phyloP scores from a whole-genome alignment of 1,140 invertebrate genomes.

The Drepana arcuata region DNA sequence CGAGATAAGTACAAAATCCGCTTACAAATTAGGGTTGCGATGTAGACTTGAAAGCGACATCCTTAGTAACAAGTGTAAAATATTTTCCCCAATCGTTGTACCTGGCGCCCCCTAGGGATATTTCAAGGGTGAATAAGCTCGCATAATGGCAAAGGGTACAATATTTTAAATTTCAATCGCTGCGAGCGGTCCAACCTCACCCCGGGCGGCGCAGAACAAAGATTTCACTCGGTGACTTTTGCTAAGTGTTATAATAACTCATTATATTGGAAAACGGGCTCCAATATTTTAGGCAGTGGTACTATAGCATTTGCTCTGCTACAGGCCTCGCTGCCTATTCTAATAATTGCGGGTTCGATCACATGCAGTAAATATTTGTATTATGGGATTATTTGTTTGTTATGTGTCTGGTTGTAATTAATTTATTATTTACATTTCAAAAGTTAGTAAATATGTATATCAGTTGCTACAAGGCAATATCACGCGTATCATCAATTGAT shows the following conservation, averaged over 20 bases:
- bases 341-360: too few species aligned
- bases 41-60: conserved; percentile 57
- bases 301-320: too few species aligned
- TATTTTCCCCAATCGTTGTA: conserved; percentile 70
- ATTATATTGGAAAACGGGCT: conserved; percentile 25
- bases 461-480: too few species aligned
- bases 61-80: conserved; percentile 71
- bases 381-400: too few species aligned
- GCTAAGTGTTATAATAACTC: conserved; percentile 59
- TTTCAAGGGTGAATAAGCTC: conserved; percentile 73
- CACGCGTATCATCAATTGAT: too few species aligned
- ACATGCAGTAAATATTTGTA: too few species aligned
- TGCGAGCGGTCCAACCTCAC: conserved; percentile 55
- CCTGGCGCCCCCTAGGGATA: conserved; percentile 70
- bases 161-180: conserved; percentile 74
- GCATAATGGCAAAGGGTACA: conserved; percentile 72
- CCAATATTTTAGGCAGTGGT: too few species aligned
- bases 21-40: conserved; percentile 23
- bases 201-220: conserved; percentile 54
- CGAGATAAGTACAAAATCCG: conserved; percentile 22
- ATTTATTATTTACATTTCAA: too few species aligned
- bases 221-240: conserved; percentile 60
- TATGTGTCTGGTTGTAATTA: too few species aligned
- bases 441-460: too few species aligned
- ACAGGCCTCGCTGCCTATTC: too few species aligned